phyloP scores from a whole-genome alignment of 2,888 invertebrate genomes.

The Hydrotaea cyrtoneurina region DNA sequence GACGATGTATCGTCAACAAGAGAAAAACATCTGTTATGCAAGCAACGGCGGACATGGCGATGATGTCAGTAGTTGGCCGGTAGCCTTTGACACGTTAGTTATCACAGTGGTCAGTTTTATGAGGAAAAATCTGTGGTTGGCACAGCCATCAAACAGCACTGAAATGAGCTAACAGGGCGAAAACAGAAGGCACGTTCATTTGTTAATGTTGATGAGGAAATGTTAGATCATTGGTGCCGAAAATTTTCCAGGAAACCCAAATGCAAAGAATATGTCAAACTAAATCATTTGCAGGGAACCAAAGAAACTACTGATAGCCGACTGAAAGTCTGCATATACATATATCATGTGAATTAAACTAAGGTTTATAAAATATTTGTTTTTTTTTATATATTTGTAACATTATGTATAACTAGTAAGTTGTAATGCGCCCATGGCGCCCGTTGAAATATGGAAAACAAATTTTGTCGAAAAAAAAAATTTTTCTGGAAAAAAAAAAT shows the following conservation, averaged over 20 bases:
- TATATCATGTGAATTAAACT: no score
- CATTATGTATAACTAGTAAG: no score
- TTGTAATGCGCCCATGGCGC: no score
- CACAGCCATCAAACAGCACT: constrained; percentile 42
- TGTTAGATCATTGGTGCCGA: constrained; percentile 55
- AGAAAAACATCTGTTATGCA: constrained; percentile 60
- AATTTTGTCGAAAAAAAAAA: no score
- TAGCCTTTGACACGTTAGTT: constrained; percentile 68
- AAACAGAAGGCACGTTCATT: constrained; percentile 58
- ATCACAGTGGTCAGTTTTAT: constrained; percentile 67
- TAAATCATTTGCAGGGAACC: no score
- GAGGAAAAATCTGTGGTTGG: constrained; percentile 64
- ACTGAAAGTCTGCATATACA: no score
- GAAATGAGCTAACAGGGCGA: constrained; percentile 13
- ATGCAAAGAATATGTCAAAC: background rate
- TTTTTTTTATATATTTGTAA: no score
- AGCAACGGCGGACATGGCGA: constrained; percentile 25
- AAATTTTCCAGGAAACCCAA: constrained; percentile 52
- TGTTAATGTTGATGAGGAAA: constrained; percentile 57
- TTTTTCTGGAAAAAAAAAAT: no score
- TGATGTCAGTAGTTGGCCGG: constrained; percentile 56
- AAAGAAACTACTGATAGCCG: no score
- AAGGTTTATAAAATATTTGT: no score
- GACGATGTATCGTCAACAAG: background rate
- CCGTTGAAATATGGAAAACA: no score